Base-by-base conservation (phyloP, 2,797 vertebrate genomes). In the Microctenopoma stevenorrisi region DNA sequence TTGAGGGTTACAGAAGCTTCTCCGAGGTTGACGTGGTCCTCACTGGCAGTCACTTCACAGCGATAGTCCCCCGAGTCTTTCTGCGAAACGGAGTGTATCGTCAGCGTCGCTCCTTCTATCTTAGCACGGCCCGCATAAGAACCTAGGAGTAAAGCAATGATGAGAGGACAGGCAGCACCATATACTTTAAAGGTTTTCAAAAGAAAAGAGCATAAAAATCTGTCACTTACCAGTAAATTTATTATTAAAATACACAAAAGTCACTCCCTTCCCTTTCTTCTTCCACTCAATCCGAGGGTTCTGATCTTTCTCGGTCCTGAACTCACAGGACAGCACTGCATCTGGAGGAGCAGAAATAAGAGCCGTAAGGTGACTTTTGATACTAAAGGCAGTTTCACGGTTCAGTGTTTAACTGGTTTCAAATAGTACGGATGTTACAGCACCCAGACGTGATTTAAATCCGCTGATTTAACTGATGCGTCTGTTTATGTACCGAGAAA, bases 271-370 rank as follows among this genome's bases (percentile, higher is more conserved):
- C 26, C 86, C 78, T 13, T 87, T 94, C 89, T 96, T 99, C 94
- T 99, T 99, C 97, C 98, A 99, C 89, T 99, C 98, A 30, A 98
- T 91, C 49, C 97, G 95, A 53, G 95, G 93, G 67, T 83, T 92
- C 5, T 80, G 87, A 5, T 93, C 94, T 81, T 92, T 96, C 33
- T 95, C 94, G n/a, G 95, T 92, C 83, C 81, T 92, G 79, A 95
- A 96, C 78, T 94, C 95, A 81, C 97, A 99, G 81, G 92, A 76
- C 64, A 99, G 94, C 58, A 96, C 92, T 2, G 93, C 95, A 65
- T 96, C 97, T 99, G 81, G 16, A 25, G 8, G 47, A 40, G 61
- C n/a, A 51, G 4, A 26, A 40, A 33, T 18, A 5, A 63, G 15
- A 57, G 15, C 30, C 47, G 16, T 2, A 43, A 26, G 22, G 14